Conservation (phyloP, 1,140 invertebrate species). For the Aphaenogaster floridana region DNA sequence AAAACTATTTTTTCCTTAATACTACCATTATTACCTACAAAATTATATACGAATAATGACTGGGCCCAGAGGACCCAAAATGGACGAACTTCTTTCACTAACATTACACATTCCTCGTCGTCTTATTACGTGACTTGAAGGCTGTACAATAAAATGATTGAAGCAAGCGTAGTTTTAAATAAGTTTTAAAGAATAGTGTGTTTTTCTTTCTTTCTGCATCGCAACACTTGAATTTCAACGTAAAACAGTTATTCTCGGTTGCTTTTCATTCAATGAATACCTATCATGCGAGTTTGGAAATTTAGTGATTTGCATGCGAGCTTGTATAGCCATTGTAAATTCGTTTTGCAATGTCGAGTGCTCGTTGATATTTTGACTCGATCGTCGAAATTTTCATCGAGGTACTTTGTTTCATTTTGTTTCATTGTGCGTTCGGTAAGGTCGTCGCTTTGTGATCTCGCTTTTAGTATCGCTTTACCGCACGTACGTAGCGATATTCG, state of each 20-base stretch:
- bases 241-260: background rate
- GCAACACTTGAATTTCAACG: background rate
- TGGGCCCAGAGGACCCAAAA: no score
- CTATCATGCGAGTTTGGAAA: conserved; percentile 5
- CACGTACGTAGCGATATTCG: background rate
- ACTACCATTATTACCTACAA: no score
- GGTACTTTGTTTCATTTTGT: conserved; percentile 26
- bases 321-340: conserved; percentile 12
- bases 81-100: background rate
- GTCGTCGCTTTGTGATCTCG: conserved; percentile 28
- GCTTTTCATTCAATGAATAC: background rate
- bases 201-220: background rate
- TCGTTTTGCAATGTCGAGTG: background rate
- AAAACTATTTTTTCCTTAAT: no score
- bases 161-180: background rate
- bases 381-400: conserved; percentile 46
- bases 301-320: conserved; percentile 8
- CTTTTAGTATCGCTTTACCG: conserved; percentile 22
- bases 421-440: background rate
- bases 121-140: background rate
- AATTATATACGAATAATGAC: no score
- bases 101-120: conserved; percentile 1
- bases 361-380: conserved; percentile 46
- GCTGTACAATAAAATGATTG: background rate
- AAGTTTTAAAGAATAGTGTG: conserved; percentile 11